These are phyloP conservation scores for Pipra filicauda DNA, from an alignment of 2,113 vertebrate species.

Conservation along the genomic window DNA sequence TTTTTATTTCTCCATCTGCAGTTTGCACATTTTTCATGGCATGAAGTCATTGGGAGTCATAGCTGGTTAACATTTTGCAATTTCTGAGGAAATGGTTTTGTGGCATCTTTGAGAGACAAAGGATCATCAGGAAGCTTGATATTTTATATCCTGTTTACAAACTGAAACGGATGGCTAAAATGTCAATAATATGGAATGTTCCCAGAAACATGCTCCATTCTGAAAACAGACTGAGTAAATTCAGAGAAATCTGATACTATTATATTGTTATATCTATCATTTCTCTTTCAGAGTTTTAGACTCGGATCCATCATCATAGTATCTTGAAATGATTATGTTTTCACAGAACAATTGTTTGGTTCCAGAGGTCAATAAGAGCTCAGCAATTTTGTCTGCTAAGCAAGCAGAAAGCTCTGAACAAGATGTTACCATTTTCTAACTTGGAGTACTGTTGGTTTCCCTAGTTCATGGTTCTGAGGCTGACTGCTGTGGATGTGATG, in stretches of 20 bases:
- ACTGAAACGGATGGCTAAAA: not conserved
- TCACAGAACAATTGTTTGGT: not conserved
- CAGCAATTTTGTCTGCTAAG: not conserved
- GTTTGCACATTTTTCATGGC: not conserved
- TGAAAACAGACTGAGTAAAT: not conserved
- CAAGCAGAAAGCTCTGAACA: not conserved
- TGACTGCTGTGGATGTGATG: not conserved
- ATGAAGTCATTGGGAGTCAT: not conserved
- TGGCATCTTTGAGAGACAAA: slow-evolving; percentile 23
- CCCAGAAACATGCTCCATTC: not conserved
- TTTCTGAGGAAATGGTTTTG: slow-evolving; percentile 5
- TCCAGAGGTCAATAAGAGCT: not conserved
- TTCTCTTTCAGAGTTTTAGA: not conserved
- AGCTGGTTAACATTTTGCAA: not conserved
- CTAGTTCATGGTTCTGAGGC: not conserved
- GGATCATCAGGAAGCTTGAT: slow-evolving; percentile 11
- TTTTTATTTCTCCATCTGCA: slow-evolving; percentile 28
- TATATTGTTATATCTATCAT: not conserved
- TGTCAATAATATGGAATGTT: not conserved
- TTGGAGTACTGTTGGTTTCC: not conserved
- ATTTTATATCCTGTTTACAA: slow-evolving; percentile 14
- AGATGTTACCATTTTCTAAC: not conserved
- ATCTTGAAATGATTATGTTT: not conserved
- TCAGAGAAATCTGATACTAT: not conserved
- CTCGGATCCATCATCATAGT: not conserved